A percentile compares a stretch with the other conserved stretches of the same genome.
phyloP scores from a whole-genome alignment of 2,113 vertebrate species.

The human (Homo sapiens) region GRCh38 chr12:59013501-59014000 shows the following conservation, averaged over 20 bases:
- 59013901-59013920: not conserved
- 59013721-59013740: not conserved
- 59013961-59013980: not conserved
- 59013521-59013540: not conserved
- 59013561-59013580: conserved; percentile 1
- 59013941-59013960: not conserved
- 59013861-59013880: too few species aligned
- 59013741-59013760: not conserved
- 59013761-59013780: not conserved
- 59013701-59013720: not conserved
- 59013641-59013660: not conserved
- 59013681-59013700: not conserved
- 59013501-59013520: not conserved
- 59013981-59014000: not conserved
- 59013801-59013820: too few species aligned
- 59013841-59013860: not conserved
- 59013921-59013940: not conserved
- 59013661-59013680: not conserved
- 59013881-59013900: not conserved
- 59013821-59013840: not conserved
- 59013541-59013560: conserved; percentile 5
- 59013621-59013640: not conserved
- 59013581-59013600: not conserved
- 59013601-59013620: not conserved
- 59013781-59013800: not conserved